Base-by-base conservation (phyloP, 2,797 vertebrate species). In the Heteromormyrus szaboi region DNA sequence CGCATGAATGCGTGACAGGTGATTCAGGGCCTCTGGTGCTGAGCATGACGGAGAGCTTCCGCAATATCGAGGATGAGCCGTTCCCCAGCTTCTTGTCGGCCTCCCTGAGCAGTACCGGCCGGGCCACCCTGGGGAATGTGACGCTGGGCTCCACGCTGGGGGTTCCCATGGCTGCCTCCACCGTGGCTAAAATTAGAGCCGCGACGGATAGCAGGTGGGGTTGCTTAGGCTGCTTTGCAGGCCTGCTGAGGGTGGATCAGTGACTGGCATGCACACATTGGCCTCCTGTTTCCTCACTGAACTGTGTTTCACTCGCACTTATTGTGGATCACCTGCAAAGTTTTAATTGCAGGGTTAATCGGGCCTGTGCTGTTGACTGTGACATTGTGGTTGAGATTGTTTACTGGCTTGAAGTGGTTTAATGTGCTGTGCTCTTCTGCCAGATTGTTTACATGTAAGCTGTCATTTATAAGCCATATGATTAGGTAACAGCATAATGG, bases 91-190 rank as follows among this genome's bases (percentile, higher is more conserved):
- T 97, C 92, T 92, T 98, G 83, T 93, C 92, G 19, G 94, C 91
- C 68, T 97, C 97, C 0, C 89, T 97, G 87, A 94, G 91, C 65
- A 94, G 93, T 12, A 95, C 41, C 19, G 41, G 95, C 51, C 96
- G 95, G 4, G 94, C 91, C 44, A 91, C 94, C 25, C 93, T 98
- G 87, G 97, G 95, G 90, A 97, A 99, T 90, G 93, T 97, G 90
- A 98, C 97, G 0, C 79, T 98, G 90, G 95, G 95, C 88, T 98
- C 98, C 88, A 97, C 96, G 89, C 97, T 96, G 12, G 99, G 98
- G 44, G 92, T 98, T 29, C 99, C 99, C 62, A 95, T 99, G 93
- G 98, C 98, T 86, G 97, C 98, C 89, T 99, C 99, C n/a, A 99
- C 99, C 25, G 95, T 98, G 90, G 97, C 96, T 93, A 97, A 96